Conservation (phyloP, 2,797 vertebrate genomes). For the Nyctibius grandis region DNA sequence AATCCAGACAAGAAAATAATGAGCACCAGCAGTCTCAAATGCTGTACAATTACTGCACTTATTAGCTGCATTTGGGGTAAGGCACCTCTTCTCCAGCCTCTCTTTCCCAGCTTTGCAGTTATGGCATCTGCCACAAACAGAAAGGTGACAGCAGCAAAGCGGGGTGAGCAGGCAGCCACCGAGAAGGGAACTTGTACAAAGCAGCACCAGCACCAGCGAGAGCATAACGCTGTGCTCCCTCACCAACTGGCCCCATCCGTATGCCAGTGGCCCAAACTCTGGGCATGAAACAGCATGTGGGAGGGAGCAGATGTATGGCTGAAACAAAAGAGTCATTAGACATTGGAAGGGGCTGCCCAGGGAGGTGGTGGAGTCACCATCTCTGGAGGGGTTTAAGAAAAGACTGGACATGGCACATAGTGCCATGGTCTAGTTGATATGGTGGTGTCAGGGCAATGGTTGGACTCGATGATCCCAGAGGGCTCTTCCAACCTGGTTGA, state of each 20-base stretch:
- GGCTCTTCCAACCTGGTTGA: no score
- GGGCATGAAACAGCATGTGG: background rate
- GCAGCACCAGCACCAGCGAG: fast-evolving
- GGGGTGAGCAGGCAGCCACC: background rate
- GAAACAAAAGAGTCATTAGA: no score
- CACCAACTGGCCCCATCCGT: background rate
- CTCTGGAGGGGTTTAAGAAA: no score
- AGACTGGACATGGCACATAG: no score
- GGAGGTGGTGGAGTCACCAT: no score
- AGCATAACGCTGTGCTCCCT: background rate
- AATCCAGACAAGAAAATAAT: background rate
- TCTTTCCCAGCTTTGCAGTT: background rate
- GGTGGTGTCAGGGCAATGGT: no score
- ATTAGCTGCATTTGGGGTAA: background rate
- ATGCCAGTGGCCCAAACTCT: background rate
- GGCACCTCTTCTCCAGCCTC: background rate
- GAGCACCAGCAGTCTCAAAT: background rate
- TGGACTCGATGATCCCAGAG: no score
- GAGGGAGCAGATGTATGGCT: background rate
- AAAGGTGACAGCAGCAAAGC: background rate
- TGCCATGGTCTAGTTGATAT: no score
- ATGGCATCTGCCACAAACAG: background rate
- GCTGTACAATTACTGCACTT: background rate
- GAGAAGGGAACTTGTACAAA: background rate
- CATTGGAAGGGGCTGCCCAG: no score